Evolutionary conservation across 1,140 invertebrate species (phyloP), one percentile per base, ranked within the genome.

Genomic region (Eurytemora carolleeae): DNA sequence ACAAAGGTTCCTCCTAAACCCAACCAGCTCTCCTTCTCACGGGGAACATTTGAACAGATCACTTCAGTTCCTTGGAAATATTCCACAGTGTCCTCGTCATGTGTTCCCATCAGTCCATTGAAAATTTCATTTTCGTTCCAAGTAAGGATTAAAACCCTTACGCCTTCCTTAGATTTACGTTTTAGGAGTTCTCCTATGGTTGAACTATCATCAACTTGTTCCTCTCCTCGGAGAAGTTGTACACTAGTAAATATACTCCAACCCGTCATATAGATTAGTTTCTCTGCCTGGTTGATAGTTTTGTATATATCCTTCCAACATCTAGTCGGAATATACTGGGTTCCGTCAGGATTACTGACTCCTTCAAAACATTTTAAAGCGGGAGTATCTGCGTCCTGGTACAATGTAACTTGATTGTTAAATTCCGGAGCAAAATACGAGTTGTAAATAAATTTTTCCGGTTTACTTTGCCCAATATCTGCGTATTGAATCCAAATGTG

Each of bases 361-460:
- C 57, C 53, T 20, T 67, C 65, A 61, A 59, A 67, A 17, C 63
- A n/a, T n/a, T n/a, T 63, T 0, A 67, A 53, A 17, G 52, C 53
- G 16, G 65, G 67, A 44, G 65, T 67, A 53, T 67, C 63, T 17
- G 67, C 67, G 65, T 67, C 66, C 53, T 67, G 67, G 53, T 67
- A 67, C 24, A 66, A 44, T 1, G 60, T 64, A 3, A 67, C 56
- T 18, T 63, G 54, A 59, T 64, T 63, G 0, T 64, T 63, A 52
- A 64, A 60, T 20, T 61, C 58, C 17, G 65, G 55, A 26, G 57
- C 21, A 53, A 67, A 67, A 53, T 67, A 67, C 31, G 64, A 65
- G 31, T 67, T 64, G 7, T 64, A 64, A 17, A 67, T n/a, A n/a
- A n/a, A n/a, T n/a, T 64, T 26, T 63, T 64, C 64, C 63, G 63